These are phyloP conservation scores for Apocrypta bakeri DNA, from an alignment of 1,140 invertebrate genomes.

Conservation along the genomic window DNA sequence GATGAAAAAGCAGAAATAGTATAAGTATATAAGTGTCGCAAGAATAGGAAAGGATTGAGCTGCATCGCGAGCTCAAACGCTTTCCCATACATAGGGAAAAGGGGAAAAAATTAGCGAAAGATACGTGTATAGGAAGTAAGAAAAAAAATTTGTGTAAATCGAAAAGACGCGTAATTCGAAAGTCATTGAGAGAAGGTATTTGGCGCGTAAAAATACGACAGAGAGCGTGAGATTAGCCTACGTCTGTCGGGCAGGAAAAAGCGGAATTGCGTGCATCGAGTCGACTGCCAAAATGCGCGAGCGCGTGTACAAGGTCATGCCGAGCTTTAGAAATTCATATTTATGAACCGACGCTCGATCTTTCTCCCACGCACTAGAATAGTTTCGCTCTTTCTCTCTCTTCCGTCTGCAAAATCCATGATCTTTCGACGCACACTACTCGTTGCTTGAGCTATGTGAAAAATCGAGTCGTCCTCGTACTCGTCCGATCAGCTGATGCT, in stretches of 20 bases:
- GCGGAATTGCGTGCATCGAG: slow-evolving; percentile 47
- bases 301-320: slow-evolving; percentile 45
- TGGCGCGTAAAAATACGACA: slow-evolving; percentile 22
- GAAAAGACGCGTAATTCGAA: neutral
- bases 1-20: neutral
- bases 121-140: neutral
- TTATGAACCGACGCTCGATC: slow-evolving; percentile 7
- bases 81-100: neutral
- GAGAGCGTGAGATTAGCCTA: too few relatives aligned
- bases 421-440: neutral
- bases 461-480: neutral
- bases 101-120: neutral
- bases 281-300: slow-evolving; percentile 41
- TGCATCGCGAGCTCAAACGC: neutral
- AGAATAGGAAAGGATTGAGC: neutral
- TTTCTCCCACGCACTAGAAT: slow-evolving; percentile 21
- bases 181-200: neutral
- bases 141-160: too few relatives aligned
- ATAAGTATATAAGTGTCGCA: neutral
- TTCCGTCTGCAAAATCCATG: neutral
- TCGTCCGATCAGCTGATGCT: neutral
- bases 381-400: neutral
- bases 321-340: slow-evolving; percentile 45
- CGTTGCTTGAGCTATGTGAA: too few relatives aligned
- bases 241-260: too few relatives aligned